Conservation (phyloP, 1,140 invertebrate species). For the Thaumatotibia leucotreta region DNA sequence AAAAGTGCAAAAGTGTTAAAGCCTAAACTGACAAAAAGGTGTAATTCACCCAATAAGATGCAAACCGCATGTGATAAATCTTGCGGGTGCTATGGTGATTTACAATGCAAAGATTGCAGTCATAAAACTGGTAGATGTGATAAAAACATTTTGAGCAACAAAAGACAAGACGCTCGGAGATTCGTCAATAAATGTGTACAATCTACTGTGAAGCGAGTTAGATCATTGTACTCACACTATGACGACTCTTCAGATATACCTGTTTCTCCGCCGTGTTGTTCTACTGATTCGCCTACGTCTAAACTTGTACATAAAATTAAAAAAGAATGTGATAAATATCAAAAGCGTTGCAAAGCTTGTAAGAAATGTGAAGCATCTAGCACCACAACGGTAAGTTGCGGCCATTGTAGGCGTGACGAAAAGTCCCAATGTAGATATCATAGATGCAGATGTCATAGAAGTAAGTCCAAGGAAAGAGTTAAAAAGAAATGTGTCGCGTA, state of each 20-base stretch:
- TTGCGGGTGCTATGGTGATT: not conserved
- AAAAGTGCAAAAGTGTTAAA: not conserved
- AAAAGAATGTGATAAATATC: slow-evolving; percentile 63
- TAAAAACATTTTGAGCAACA: not conserved
- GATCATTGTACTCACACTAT: slow-evolving; percentile 20
- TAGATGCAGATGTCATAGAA: slow-evolving; percentile 50
- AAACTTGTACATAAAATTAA: slow-evolving; percentile 60
- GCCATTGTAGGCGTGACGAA: slow-evolving; percentile 46
- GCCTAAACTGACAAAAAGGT: not conserved
- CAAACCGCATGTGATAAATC: not conserved
- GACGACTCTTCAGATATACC: slow-evolving; percentile 50
- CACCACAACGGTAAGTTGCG: slow-evolving; percentile 52
- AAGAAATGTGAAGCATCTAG: slow-evolving; percentile 50
- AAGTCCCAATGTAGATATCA: slow-evolving; percentile 43
- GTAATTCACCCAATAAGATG: not conserved
- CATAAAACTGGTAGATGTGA: not conserved
- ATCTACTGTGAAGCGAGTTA: slow-evolving; percentile 35
- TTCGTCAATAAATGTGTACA: slow-evolving; percentile 52
- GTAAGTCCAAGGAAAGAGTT: slow-evolving; percentile 41
- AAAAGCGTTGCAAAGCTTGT: slow-evolving; percentile 47
- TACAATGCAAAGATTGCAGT: not conserved
- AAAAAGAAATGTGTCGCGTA: slow-evolving; percentile 68
- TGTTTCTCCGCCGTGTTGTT: slow-evolving; percentile 43
- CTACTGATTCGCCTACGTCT: slow-evolving; percentile 54
- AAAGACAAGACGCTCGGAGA: slow-evolving; percentile 17